These are phyloP conservation scores for Tenthredo scrophulariae DNA, from an alignment of 2,888 invertebrate genomes.

Conservation along the genomic window DNA sequence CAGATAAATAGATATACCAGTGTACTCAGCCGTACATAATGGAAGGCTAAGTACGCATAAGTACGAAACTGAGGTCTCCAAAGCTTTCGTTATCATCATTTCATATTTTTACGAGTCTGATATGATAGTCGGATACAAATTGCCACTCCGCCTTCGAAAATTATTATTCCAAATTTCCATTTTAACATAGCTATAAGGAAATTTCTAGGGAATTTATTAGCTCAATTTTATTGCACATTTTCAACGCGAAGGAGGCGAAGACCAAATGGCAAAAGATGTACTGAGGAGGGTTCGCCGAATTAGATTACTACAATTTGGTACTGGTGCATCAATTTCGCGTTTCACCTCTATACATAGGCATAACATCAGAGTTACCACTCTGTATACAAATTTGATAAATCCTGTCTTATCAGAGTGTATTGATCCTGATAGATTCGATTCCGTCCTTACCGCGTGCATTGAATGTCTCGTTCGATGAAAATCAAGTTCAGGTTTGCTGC, in stretches of 20 bases:
- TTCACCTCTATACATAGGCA: not conserved
- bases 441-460: not conserved
- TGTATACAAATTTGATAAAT: conserved; percentile 14
- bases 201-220: not conserved
- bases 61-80: not conserved
- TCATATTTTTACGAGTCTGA: conserved; percentile 15
- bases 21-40: conserved; percentile 3
- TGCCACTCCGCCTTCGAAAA: not conserved
- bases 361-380: not conserved
- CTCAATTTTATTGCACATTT: not conserved
- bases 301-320: conserved; percentile 24
- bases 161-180: not conserved
- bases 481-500: not conserved
- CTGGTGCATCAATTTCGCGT: not conserved
- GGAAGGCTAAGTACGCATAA: conserved; percentile 28
- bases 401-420: not conserved
- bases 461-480: not conserved
- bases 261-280: not conserved
- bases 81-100: conserved; percentile 31
- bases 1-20: conserved; percentile 8
- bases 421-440: conserved; percentile 12
- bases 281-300: not conserved
- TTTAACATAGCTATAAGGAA: not conserved
- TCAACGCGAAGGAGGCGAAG: not conserved
- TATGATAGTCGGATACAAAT: conserved; percentile 6